Evolutionary conservation across 2,888 invertebrate genomes (phyloP).

Genomic region (Heliconius ismenius): DNA sequence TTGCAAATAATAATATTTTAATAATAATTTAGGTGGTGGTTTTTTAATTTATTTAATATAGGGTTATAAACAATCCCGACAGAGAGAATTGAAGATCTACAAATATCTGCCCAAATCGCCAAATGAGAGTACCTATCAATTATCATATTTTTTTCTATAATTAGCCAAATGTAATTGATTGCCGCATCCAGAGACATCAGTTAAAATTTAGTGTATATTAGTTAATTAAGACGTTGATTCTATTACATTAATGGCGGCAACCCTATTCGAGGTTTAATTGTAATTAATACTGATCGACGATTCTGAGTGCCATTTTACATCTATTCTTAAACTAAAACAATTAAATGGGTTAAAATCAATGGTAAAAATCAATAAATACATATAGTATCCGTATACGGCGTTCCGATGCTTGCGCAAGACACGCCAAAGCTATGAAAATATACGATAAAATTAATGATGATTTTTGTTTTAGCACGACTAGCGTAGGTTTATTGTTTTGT

Average conservation of each 20-base stretch:
- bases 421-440: constrained; percentile 30
- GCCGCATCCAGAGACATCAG: no score
- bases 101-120: no score
- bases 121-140: no score
- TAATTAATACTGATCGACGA: background rate
- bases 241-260: background rate
- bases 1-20: no score
- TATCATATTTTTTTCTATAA: no score
- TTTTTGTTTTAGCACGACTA: constrained; percentile 29
- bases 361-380: background rate
- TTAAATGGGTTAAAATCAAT: background rate
- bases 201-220: no score
- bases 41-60: no score
- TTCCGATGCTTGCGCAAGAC: constrained; percentile 24
- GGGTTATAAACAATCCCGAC: no score
- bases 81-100: no score
- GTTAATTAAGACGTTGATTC: no score
- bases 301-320: background rate
- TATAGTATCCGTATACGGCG: background rate
- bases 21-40: no score
- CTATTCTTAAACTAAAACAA: background rate
- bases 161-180: no score
- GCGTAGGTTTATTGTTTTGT: constrained; percentile 27
- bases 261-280: background rate
- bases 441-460: constrained; percentile 29